phyloP scores from a whole-genome alignment of 2,888 invertebrate genomes.

The Sarcophaga rosellei region DNA sequence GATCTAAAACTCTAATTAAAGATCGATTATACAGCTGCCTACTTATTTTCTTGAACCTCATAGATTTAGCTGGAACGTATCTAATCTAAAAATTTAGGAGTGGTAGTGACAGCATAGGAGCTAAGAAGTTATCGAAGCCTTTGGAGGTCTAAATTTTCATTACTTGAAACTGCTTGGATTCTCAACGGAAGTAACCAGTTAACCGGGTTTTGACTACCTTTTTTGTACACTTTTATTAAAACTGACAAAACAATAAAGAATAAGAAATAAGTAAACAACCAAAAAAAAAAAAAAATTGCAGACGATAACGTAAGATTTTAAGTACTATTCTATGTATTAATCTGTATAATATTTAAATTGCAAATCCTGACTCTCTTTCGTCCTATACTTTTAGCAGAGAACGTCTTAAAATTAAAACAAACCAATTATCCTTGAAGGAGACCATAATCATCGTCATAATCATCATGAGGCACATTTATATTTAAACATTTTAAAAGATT shows the following conservation, averaged over 20 bases:
- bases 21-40: too few species aligned
- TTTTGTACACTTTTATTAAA: not conserved
- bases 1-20: too few species aligned
- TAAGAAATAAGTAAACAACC: not conserved
- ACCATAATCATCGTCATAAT: slow-evolving; percentile 16
- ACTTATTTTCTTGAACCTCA: too few species aligned
- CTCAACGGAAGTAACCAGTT: too few species aligned
- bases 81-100: too few species aligned
- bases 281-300: not conserved
- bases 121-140: too few species aligned
- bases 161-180: too few species aligned
- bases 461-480: not conserved
- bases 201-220: too few species aligned
- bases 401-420: not conserved
- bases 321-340: slow-evolving; percentile 55
- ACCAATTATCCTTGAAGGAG: slow-evolving; percentile 33
- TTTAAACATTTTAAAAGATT: slow-evolving; percentile 57
- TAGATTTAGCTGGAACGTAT: too few species aligned
- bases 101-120: too few species aligned
- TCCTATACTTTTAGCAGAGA: not conserved
- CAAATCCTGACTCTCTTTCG: not conserved
- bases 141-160: too few species aligned
- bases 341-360: slow-evolving; percentile 31
- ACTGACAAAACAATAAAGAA: slow-evolving; percentile 15
- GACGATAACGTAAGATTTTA: slow-evolving; percentile 17